Evolutionary conservation across 2,888 invertebrate genomes (phyloP), one percentile per base, ranked within the genome.

Genomic region (Platerodrilus igneus): DNA sequence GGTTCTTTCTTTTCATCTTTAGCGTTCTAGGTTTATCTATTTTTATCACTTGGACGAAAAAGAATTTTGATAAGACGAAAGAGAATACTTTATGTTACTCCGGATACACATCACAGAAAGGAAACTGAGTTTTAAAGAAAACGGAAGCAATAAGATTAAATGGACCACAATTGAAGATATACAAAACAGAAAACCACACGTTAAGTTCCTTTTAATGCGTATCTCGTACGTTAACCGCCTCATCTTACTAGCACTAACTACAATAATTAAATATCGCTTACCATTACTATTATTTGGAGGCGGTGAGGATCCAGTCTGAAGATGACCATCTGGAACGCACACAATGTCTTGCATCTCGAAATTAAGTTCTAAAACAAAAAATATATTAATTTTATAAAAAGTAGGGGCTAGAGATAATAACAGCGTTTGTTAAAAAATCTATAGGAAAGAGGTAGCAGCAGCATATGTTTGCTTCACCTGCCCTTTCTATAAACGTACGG

Each of bases 311-410:
- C 64, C 64, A 55, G 62, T 63, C 48, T 66, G 63, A 37, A 50
- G 41, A 37, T 60, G 62, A 57, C 63, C 63, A 48, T 63, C 61
- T 33, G 66, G 62, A 56, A 64, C 58, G 47, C 59, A 62, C 42
- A 66, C 59, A 44, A 63, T 62, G 51, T 67, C 68, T 64, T 68
- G 68, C 68, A 68, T 68, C 55, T 62, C 64, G 62, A 55, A 54
- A 40, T 56, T 56, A 64, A 48, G 51, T 53, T 59, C 66, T 66
- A 60, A n/a, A 62, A 66, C n/a, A 34, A 46, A 52, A 56, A 45
- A 23, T 30, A 25, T 20, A 32, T n/a, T 16, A 29, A 19, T 21
- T 17, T 14, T 7, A 33, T 23, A 29, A 23, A 40, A 18, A 40
- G n/a, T n/a, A n/a, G n/a, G n/a, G n/a, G n/a, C n/a, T n/a, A n/a